Evolutionary conservation across 2,797 vertebrate species (phyloP), one percentile per base, ranked within the genome.

Genomic region (Notamacropus eugenii): DNA sequence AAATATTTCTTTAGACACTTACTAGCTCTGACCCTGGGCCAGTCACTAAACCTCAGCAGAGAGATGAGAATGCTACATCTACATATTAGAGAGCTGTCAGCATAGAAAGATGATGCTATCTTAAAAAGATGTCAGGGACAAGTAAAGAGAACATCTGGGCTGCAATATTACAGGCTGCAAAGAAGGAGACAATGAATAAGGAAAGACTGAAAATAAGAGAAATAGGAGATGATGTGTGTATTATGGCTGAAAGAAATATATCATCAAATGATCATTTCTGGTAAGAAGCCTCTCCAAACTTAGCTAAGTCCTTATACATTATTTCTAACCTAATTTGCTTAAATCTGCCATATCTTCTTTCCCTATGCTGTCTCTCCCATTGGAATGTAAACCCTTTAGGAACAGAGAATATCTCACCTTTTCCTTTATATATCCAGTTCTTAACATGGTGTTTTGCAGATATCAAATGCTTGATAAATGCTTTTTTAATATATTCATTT

Each of bases 281-380:
- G 13, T n/a, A 67, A 59, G 58, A 67, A 67, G 62, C 62, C 34
- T n/a, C 62, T 67, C 62, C 62, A 67, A 67, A 67, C 14, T 67
- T 67, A 67, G 62, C 4, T 67, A n/a, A 67, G 34, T n/a, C 34
- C 34, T 67, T n/a, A 67, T n/a, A 93, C 54, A 95, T 96, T 97
- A 97, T 98, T 98, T 98, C 96, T 96, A 95, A 58, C 90, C 96
- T 95, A 97, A 97, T 98, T 98, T 98, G 92, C 96, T 98, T 97
- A 97, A 98, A 93, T 97, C 93, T 90, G 93, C 96, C 59, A 10
- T 96, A 95, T 97, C 96, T 98, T 96, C 98, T 92, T 92, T 67
- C 62, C 14, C 24, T 67, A 16, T 4, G 31, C n/a, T n/a, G 5
- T 67, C 14, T n/a, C 13, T 67, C 62, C 62, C 62, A n/a, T 34